Base-by-base conservation (phyloP, 2,888 invertebrate species). In the Cremastobaeus sp. region DNA sequence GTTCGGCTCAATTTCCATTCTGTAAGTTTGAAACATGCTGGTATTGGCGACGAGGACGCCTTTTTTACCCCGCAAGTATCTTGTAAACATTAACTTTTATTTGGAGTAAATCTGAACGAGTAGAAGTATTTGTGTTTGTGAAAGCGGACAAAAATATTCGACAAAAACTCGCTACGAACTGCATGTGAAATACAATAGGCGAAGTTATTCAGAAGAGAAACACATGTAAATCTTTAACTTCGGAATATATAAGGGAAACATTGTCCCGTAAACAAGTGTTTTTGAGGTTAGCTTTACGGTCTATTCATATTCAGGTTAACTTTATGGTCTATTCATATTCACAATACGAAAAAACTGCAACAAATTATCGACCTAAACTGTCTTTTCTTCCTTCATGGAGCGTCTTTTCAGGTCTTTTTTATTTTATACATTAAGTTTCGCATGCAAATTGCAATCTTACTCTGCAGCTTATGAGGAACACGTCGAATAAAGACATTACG, bases 31-130 rank as follows among this genome's bases (percentile, higher is more conserved):
- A 60, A 60, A 55, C 55, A 64, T 68, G 32, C 17, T 32, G 39
- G 39, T 54, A 70, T 73, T 60, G 66, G 57, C 55, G 69, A 21
- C 28, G 65, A 32, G 57, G 39, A 65, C 50, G 45, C 47, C 34
- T 50, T 72, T 72, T 48, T 69, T 73, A 60, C 35, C 11, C 59
- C 35, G 25, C 55, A 39, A 12, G 50, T 20, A 62, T 73, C 62
- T 21, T 50, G 68, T 45, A 68, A 73, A 73, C 73, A 73, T 68
- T 73, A 73, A 64, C 68, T 73, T 62, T 73, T 68, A 73, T 73
- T 73, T 30, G 50, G 54, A 48, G 25, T 37, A 47, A 69, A 54
- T 54, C 52, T 12, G 8, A 28, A 43, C n/a, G 15, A 20, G 35
- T 11, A 11, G 1, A 1, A 43, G 4, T 41, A 39, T 48, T 41